Percentiles rank a stretch among this genome's conserved stretches.
Evolutionary conservation across 2,888 invertebrate species (phyloP).

Genomic region (Melanostoma mellinum): DNA sequence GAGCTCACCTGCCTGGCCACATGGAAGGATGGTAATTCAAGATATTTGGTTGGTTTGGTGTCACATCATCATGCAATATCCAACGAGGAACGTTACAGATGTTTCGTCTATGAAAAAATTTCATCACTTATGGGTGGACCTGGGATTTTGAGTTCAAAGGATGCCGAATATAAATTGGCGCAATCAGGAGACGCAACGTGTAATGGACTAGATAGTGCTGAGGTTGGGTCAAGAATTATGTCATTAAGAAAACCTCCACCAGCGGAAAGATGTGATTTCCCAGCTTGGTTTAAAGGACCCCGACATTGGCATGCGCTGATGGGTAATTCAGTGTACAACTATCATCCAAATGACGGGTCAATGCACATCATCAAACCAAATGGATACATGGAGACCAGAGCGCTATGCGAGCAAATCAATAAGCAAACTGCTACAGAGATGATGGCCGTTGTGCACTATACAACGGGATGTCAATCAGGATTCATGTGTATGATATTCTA

Average conservation of each 20-base stretch:
- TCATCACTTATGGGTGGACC: conserved; percentile 84
- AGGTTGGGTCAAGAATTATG: conserved; percentile 83
- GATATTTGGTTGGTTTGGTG: conserved; percentile 94
- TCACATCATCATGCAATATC: conserved; percentile 94
- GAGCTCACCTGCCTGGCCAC: conserved; percentile 94
- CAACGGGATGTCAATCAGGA: conserved; percentile 90
- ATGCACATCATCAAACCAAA: conserved; percentile 82
- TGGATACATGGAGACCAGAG: conserved; percentile 82
- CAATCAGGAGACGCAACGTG: conserved; percentile 97
- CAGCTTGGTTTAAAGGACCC: conserved; percentile 92
- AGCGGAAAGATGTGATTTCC: conserved; percentile 89
- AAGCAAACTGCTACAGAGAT: conserved; percentile 83
- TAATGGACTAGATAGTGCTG: conserved; percentile 94
- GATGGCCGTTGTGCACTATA: conserved; percentile 87
- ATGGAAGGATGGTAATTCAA: conserved; percentile 96
- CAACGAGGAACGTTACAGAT: conserved; percentile 96
- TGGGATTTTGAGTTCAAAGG: conserved; percentile 80
- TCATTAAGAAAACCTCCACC: conserved; percentile 81
- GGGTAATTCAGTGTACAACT: conserved; percentile 92
- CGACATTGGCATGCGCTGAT: conserved; percentile 95
- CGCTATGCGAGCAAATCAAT: conserved; percentile 82
- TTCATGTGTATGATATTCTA: conserved; percentile 95
- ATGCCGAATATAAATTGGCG: conserved; percentile 91
- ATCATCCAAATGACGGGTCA: conserved; percentile 86
- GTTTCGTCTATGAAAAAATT: conserved; percentile 96